A percentile compares a stretch with the other conserved stretches of the same genome.
These are phyloP conservation scores for Synodontis membranacea DNA, from an alignment of 2,113 vertebrate species.

Conservation along the genomic window DNA sequence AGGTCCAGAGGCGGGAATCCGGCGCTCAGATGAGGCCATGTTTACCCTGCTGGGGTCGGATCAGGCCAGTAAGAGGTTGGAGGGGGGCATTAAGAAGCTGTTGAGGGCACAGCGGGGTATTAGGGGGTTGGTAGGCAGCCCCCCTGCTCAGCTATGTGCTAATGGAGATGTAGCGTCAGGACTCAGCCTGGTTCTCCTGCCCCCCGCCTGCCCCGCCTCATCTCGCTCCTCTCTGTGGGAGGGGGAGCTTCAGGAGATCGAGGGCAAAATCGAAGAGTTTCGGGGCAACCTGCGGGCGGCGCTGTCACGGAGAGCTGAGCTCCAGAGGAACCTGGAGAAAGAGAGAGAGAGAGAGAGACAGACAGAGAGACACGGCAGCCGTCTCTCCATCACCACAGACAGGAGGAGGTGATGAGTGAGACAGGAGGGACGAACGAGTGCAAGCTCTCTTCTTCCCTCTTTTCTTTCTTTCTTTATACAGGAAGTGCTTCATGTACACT, in stretches of 20 bases:
- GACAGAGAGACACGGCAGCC: conserved; percentile 59
- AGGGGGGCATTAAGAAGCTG: conserved; percentile 64
- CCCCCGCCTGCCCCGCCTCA: conserved; percentile 53
- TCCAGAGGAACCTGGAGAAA: conserved; percentile 76
- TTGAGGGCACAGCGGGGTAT: conserved; percentile 62
- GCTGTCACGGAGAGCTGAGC: conserved; percentile 78
- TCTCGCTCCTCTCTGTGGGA: conserved; percentile 65
- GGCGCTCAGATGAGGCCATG: conserved; percentile 58
- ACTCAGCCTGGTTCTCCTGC: conserved; percentile 65
- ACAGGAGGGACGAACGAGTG: not conserved
- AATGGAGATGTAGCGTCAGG: conserved; percentile 45
- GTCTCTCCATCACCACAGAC: conserved; percentile 30
- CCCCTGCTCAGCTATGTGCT: conserved; percentile 1
- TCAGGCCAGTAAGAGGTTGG: conserved; percentile 38
- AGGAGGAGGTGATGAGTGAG: conserved; percentile 58
- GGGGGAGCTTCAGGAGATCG: conserved; percentile 80
- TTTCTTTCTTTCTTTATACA: not conserved
- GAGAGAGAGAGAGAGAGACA: conserved; percentile 59
- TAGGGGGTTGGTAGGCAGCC: conserved; percentile 65
- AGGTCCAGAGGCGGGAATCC: conserved; percentile 56
- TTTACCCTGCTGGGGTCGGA: conserved; percentile 60
- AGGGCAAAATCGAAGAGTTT: conserved; percentile 77
- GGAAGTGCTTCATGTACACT: not conserved
- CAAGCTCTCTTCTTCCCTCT: not conserved
- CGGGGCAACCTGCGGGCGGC: conserved; percentile 77